phyloP scores from a whole-genome alignment of 2,797 vertebrate species.

The Halcyon chelicuti region DNA sequence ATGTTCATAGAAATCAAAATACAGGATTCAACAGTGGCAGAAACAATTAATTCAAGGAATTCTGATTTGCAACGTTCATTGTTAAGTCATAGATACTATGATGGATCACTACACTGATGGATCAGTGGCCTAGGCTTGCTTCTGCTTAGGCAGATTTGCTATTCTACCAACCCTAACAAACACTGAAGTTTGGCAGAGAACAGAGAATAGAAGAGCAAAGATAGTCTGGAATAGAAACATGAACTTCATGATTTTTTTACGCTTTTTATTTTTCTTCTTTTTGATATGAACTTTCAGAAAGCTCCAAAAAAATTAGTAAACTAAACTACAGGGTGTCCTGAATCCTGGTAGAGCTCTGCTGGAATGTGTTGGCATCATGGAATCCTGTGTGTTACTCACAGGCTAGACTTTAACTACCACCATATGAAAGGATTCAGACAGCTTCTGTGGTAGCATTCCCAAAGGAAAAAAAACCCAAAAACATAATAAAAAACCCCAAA shows the following conservation, averaged over 20 bases:
- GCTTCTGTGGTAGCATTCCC: background rate
- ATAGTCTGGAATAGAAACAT: background rate
- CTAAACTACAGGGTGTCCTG: background rate
- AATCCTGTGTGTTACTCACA: background rate
- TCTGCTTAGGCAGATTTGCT: background rate
- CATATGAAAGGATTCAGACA: background rate
- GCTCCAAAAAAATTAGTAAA: background rate
- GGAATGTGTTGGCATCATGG: rapidly evolving
- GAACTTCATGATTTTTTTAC: background rate
- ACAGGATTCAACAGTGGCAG: background rate
- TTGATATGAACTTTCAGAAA: background rate
- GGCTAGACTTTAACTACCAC: background rate
- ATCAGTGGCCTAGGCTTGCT: background rate
- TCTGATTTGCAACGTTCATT: background rate
- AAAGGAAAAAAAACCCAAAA: background rate
- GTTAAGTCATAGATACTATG: background rate
- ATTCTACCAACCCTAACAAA: background rate
- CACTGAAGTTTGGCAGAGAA: background rate
- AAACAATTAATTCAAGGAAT: background rate
- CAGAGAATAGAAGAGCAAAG: background rate
- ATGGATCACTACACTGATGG: background rate
- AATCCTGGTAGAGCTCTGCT: background rate
- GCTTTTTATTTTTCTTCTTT: background rate
- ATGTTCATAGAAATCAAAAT: background rate
- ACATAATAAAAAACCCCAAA: background rate